Evolutionary conservation across 2,888 invertebrate genomes (phyloP), one percentile per base, ranked within the genome.

Genomic region (Diplazon laetatorius): DNA sequence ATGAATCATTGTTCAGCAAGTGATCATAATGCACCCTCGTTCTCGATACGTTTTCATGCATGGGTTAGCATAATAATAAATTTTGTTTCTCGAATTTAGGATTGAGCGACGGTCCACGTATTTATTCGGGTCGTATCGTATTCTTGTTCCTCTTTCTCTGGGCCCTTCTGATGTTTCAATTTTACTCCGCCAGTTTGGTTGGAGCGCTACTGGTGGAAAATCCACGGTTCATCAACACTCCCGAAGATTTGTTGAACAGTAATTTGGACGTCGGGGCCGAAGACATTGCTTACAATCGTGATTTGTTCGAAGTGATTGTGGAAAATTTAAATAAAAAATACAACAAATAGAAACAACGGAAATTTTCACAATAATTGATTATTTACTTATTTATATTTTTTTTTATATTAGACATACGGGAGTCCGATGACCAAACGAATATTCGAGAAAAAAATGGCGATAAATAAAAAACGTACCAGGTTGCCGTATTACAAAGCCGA

Each of bases 361-460:
- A 62, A 46, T 2, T 1, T 30, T 6, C n/a, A 35, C 14, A 1
- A 14, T 1, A 10, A 55, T 9, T 6, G 30, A 42, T 42, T 48
- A 50, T 22, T 3, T 35, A 30, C 25, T 35, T 18, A 9, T n/a
- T 37, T 1, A 39, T 46, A 2, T 37, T 35, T 14, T 37, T 46
- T 63, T 16, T 12, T 14, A 18, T 37, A 48, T 5, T 22, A 95
- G 95, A 93, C 92, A 80, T 94, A 95, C 5, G 93, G 93, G 25
- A 94, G 95, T 86, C 93, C 93, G 0, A 90, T 93, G 37, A 93
- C 94, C 1, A 88, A 93, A 74, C 91, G 93, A 81, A 89, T 95
- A 22, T 94, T 93, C 86, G 89, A 92, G 10, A 93, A 91, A 81
- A 95, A 94, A 90, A 92, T 95, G 30, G 80, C 82, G 0, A 59